Base-by-base conservation (phyloP, 2,888 invertebrate genomes). In the Phytoseiulus persimilis region DNA sequence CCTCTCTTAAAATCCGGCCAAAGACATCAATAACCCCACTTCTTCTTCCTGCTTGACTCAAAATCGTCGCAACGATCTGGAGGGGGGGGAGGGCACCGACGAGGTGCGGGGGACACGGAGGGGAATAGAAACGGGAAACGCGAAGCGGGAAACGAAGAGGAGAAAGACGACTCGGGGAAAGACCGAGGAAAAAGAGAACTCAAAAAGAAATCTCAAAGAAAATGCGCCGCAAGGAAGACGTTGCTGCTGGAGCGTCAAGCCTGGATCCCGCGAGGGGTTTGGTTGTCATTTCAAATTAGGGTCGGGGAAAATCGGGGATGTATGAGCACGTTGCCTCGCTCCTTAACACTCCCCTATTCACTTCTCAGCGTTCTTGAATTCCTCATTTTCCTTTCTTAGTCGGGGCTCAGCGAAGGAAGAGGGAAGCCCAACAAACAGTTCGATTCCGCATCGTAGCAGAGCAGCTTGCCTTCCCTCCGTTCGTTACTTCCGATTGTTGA, bases 1-100 rank as follows among this genome's bases (percentile, higher is more conserved):
- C 65, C 65, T 65, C 65, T 65, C 65, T 65, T 65, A 65, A 65
- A 65, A 65, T 65, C 65, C 65, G 65, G 65, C 65, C 65, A 65
- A 65, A 65, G 65, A 65, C 65, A 65, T 65, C 65, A 65, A 65
- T 65, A 65, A 65, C 65, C 65, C 65, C 65, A 65, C 65, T 65
- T 65, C 65, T 65, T 65, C 65, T 65, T 65, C 65, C 65, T 65
- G 65, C 65, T 28, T 65, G 65, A 65, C 65, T 65, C 65, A 65
- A 65, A 65, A 65, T 65, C 65, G 65, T 65, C 65, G 65, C 65
- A 65, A 65, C 65, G 65, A 65, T 65, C 65, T 65, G 5, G 65
- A 18, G 65, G 65, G 65, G 9, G 65, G 14, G 23, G 65, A 18
- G 65, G 65, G 9, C 5, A 39, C 5, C 5, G 3, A 39, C 39